These are phyloP conservation scores for Polyergus mexicanus DNA, from an alignment of 1,140 invertebrate genomes.

Conservation along the genomic window DNA sequence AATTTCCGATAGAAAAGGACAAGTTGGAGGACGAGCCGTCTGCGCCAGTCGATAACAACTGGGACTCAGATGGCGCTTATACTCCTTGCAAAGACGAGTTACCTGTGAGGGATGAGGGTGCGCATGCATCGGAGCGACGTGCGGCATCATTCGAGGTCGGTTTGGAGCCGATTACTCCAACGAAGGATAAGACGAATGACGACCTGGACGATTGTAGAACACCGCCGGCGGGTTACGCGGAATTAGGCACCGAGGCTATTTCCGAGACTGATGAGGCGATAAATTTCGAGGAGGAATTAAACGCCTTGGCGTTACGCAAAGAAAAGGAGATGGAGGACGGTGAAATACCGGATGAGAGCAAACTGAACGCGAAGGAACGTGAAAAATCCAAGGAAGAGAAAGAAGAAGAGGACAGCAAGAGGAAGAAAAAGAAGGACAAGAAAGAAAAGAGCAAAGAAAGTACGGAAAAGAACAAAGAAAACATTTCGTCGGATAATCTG, in stretches of 20 bases:
- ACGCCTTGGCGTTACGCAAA: conserved; percentile 61
- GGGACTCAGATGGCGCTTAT: conserved; percentile 85
- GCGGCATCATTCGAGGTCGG: conserved; percentile 69
- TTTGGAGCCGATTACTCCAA: conserved; percentile 83
- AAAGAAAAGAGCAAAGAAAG: conserved; percentile 86
- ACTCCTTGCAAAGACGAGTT: conserved; percentile 84
- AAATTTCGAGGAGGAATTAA: conserved; percentile 84
- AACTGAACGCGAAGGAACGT: conserved; percentile 73
- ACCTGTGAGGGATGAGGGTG: conserved; percentile 76
- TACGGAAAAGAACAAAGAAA: conserved; percentile 88
- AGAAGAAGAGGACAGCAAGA: conserved; percentile 82
- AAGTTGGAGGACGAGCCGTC: conserved; percentile 40
- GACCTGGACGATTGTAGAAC: conserved; percentile 82
- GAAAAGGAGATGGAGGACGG: conserved; percentile 84
- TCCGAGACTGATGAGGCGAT: conserved; percentile 83
- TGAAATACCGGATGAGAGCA: conserved; percentile 83
- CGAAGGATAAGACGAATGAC: conserved; percentile 80
- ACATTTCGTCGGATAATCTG: conserved; percentile 84
- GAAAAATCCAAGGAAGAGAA: conserved; percentile 73
- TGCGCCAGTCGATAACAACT: conserved; percentile 44
- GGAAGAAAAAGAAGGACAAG: conserved; percentile 82
- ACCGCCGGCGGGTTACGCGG: conserved; percentile 81
- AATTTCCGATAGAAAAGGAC: conserved; percentile 73
- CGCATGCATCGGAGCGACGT: conserved; percentile 35
- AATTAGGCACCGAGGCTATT: conserved; percentile 84